These are phyloP conservation scores for Murina feae DNA, from an alignment of 2,113 vertebrate genomes.

Conservation along the genomic window DNA sequence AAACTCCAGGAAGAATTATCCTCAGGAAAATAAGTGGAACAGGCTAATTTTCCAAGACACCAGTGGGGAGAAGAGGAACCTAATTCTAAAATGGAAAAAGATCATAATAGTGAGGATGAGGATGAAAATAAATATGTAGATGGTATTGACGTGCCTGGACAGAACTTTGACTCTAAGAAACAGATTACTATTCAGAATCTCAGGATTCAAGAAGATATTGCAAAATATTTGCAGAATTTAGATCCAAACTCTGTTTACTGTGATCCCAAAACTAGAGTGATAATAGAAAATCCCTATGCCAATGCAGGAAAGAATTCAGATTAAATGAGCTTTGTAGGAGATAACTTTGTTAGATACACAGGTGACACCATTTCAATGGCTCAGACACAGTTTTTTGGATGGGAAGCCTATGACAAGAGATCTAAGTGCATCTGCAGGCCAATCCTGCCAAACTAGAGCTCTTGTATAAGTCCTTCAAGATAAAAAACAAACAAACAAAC, in stretches of 20 bases:
- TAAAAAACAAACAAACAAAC: constrained; percentile 41
- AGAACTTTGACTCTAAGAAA: constrained; percentile 99
- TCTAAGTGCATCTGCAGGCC: constrained; percentile 97
- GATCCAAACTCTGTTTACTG: constrained; percentile 99
- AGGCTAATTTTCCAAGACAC: constrained; percentile 87
- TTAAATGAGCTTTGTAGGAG: constrained; percentile 95
- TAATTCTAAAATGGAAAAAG: constrained; percentile 87
- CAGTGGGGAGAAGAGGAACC: constrained; percentile 89
- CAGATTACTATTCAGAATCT: constrained; percentile 96
- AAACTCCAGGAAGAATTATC: constrained; percentile 97
- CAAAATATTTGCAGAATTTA: constrained; percentile 96
- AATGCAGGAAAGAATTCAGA: constrained; percentile 96
- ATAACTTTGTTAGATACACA: constrained; percentile 95
- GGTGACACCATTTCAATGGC: constrained; percentile 97
- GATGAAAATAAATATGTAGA: constrained; percentile 99
- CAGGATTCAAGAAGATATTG: constrained; percentile 96
- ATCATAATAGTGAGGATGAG: constrained; percentile 96
- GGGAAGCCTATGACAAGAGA: constrained; percentile 98
- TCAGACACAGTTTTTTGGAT: constrained; percentile 96
- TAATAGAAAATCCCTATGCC: constrained; percentile 97
- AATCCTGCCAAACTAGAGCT: constrained; percentile 97
- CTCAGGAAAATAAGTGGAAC: constrained; percentile 93
- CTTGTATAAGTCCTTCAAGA: constrained; percentile 94
- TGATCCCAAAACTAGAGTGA: constrained; percentile 97
- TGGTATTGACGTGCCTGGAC: constrained; percentile 98